Evolutionary conservation across 2,797 vertebrate genomes (phyloP).

Genomic region (Telmatherina bonti): DNA sequence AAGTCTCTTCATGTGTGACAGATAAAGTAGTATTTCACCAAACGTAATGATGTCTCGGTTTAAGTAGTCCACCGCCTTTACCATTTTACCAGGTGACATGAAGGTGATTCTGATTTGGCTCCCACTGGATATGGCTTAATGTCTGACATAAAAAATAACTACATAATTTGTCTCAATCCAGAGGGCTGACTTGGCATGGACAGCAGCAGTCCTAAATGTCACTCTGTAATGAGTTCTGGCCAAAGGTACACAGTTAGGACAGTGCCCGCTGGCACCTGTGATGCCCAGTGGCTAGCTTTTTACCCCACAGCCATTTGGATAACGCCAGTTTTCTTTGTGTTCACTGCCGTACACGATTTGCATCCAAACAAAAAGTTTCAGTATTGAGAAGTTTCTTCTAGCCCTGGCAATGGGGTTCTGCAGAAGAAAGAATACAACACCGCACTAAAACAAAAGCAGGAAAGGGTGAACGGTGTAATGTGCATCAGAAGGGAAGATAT

Average conservation of each 20-base stretch:
- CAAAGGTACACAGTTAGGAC: constrained; percentile 83
- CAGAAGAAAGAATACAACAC: constrained; percentile 15
- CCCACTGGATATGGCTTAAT: constrained; percentile 80
- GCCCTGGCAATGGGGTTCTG: constrained; percentile 9
- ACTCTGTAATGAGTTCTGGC: constrained; percentile 86
- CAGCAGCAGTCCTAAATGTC: constrained; percentile 86
- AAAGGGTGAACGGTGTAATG: constrained; percentile 6
- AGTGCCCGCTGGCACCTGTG: constrained; percentile 82
- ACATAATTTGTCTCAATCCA: constrained; percentile 86
- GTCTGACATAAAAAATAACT: constrained; percentile 85
- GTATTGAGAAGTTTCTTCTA: constrained; percentile 59
- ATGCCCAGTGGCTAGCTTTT: constrained; percentile 83
- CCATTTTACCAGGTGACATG: constrained; percentile 73
- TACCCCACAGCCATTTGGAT: constrained; percentile 83
- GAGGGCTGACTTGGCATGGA: constrained; percentile 85
- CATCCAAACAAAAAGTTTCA: constrained; percentile 79
- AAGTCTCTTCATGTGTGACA: background rate
- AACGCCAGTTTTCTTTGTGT: constrained; percentile 76
- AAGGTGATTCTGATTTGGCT: constrained; percentile 79
- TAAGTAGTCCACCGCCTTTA: constrained; percentile 54
- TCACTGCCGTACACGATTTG: constrained; percentile 63
- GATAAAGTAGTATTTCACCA: constrained; percentile 10
- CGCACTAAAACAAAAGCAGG: constrained; percentile 5
- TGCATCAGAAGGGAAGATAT: constrained; percentile 3
- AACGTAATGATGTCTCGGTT: constrained; percentile 34